Base-by-base conservation (phyloP, 2,113 vertebrate species). In the Archilochus colubris region DNA sequence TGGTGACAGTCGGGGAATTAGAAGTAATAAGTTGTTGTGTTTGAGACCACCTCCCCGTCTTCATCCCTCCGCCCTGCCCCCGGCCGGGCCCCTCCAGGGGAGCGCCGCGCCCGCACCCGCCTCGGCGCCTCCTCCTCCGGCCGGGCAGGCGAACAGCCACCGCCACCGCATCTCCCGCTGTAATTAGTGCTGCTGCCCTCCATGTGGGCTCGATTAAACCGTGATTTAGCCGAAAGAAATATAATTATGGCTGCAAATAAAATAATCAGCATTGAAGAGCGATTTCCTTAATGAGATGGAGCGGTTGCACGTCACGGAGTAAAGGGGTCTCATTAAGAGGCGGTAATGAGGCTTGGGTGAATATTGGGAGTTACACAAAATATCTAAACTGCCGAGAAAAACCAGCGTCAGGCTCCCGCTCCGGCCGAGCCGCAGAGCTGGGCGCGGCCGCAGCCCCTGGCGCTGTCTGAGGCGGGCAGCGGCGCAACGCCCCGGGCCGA, bases 241-340 rank as follows among this genome's bases (percentile, higher is more conserved):
- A 99, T 99, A 99, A 99, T 99, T 99, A 99, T 99, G 98, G 98
- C 98, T 98, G 98, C 99, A 99, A 99, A 99, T 99, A 99, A 99
- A 99, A 99, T 99, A 99, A 99, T 99, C 99, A 99, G 99, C 99
- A 99, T 99, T 99, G 99, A 99, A 99, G 99, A 99, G 99, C 98
- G 98, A 99, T 99, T 99, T 99, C 98, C 98, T 99, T 99, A 99
- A 99, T 99, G 98, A 99, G 98, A 99, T 98, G 98, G 98, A 99
- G 99, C 98, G 98, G 98, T 98, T 98, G 98, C 98, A 98, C 98
- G 99, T 99, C 99, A 99, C 99, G 99, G 98, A 99, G 98, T 98
- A 98, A 98, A 99, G 98, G 98, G 98, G 98, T 98, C 98, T 99
- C 99, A 99, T 99, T 99, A 99, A 97, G 97, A 96, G 98, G 97